Percentiles rank a stretch among this genome's conserved stretches.
These are phyloP conservation scores for Erpetoichthys calabaricus DNA, from an alignment of 2,797 vertebrate species.

Conservation along the genomic window DNA sequence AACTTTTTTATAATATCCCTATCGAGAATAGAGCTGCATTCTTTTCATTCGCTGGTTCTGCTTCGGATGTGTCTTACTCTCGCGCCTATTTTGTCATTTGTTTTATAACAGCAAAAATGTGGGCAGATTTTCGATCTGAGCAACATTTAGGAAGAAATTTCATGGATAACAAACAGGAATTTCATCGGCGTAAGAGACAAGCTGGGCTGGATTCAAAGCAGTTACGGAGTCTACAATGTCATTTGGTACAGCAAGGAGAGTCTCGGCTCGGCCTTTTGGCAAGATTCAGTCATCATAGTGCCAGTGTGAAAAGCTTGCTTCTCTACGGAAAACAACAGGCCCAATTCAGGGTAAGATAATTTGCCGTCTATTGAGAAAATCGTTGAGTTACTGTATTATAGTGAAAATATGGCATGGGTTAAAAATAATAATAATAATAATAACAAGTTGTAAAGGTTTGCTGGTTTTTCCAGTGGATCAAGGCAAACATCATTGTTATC, in stretches of 20 bases:
- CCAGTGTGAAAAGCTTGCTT: too few species aligned
- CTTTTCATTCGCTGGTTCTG: constrained; percentile 66
- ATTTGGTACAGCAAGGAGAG: constrained; percentile 55
- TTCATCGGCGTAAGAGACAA: constrained; percentile 28
- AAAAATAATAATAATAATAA: too few species aligned
- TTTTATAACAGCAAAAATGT: constrained; percentile 46
- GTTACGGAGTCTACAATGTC: constrained; percentile 29
- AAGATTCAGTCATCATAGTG: too few species aligned
- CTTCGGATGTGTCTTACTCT: constrained; percentile 55
- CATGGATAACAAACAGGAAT: constrained; percentile 34
- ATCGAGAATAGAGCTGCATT: constrained; percentile 86
- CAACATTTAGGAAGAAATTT: constrained; percentile 30
- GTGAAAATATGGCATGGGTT: too few species aligned
- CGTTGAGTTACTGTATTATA: too few species aligned
- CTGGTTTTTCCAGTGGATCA: too few species aligned
- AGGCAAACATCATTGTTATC: too few species aligned
- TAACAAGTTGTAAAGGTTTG: too few species aligned
- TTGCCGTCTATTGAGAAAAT: too few species aligned
- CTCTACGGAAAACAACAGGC: too few species aligned
- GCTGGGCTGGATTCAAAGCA: constrained; percentile 43
- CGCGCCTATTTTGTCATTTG: constrained; percentile 43
- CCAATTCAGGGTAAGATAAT: too few species aligned
- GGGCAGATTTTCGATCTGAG: constrained; percentile 30
- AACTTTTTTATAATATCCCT: constrained; percentile 98
- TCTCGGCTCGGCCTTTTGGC: too few species aligned